Evolutionary conservation across 2,797 vertebrate species (phyloP), one percentile per base, ranked within the genome.

Genomic region (Tenualosa thibaudeaui): DNA sequence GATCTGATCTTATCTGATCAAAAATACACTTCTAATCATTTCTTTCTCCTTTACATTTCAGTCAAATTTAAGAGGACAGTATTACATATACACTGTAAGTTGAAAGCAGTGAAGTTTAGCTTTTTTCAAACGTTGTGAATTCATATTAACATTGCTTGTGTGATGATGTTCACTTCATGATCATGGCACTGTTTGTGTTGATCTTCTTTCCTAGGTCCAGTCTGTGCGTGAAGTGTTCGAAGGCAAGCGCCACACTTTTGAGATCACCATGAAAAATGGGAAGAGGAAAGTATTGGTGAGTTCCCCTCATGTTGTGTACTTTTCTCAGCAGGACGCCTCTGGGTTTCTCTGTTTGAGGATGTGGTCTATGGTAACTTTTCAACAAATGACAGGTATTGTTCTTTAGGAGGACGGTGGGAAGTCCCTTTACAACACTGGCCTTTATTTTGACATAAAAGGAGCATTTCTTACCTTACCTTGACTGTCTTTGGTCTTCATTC

Each of bases 201-300:
- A 37, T 40, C 17, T 8, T 65, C 8, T 83, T 5, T 2, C 71
- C 15, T 89, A 97, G 96, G 91, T 96, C 24, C 95, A 96, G 90
- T 94, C 95, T 0, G 96, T 96, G 71, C 90, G 92, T 54, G 92
- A 95, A 85, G 85, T 95, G 46, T 89, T 81, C 0, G 90, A 88
- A 7, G 85, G 85, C 60, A 95, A 92, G 40, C 92, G 90, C 68
- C 96, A 94, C 15, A 81, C 92, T 51, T 97, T 97, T 90, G 95
- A 97, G 89, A 94, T 96, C 24, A 88, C 86, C 84, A 93, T 97
- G 95, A 95, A 91, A 86, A 95, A 93, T 2, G 95, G 96, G 81
- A 96, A 96, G 90, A 94, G 86, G 86, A 96, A 96, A 91, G 60
- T 96, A 84, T 84, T 96, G 94, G 96, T 96, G 87, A 95, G 95